A percentile compares a stretch with the other conserved stretches of the same genome.
Evolutionary conservation across 2,797 vertebrate species (phyloP).

Genomic region (Myotis pilosus): DNA sequence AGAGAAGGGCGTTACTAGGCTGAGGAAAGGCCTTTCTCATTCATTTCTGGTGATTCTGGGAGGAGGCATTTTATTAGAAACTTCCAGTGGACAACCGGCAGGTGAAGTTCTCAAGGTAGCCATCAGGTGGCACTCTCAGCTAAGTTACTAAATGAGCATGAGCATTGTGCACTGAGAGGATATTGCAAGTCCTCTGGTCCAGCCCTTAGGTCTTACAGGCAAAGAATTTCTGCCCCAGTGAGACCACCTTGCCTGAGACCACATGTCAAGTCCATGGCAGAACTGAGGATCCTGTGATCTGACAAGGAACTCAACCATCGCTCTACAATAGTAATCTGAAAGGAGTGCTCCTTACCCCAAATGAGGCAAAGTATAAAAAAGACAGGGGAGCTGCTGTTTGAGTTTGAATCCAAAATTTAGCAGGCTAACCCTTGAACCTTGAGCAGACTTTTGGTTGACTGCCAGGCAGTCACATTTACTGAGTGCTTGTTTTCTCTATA

Average conservation of each 20-base stretch:
- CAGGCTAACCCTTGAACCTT: not conserved
- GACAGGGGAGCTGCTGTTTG: not conserved
- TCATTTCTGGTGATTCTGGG: rapidly evolving
- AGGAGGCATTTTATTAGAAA: rapidly evolving
- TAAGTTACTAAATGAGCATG: conserved; percentile 25
- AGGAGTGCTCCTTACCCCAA: not conserved
- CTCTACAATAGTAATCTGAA: not conserved
- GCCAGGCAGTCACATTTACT: not conserved
- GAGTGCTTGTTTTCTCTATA: not conserved
- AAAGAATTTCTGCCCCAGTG: not conserved
- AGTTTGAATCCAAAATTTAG: not conserved
- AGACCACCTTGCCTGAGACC: not conserved
- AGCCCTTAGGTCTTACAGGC: not conserved
- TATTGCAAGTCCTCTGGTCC: rapidly evolving
- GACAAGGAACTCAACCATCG: not conserved
- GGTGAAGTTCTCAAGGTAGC: not conserved
- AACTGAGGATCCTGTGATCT: not conserved
- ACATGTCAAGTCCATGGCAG: not conserved
- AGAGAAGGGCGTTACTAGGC: not conserved
- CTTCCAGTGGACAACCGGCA: rapidly evolving
- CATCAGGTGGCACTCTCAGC: conserved; percentile 55
- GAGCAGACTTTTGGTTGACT: not conserved
- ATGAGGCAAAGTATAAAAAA: not conserved
- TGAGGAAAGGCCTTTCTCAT: not conserved
- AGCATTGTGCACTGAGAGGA: not conserved